phyloP scores from a whole-genome alignment of 2,888 invertebrate genomes.

The Caenorhabditis plicata region DNA sequence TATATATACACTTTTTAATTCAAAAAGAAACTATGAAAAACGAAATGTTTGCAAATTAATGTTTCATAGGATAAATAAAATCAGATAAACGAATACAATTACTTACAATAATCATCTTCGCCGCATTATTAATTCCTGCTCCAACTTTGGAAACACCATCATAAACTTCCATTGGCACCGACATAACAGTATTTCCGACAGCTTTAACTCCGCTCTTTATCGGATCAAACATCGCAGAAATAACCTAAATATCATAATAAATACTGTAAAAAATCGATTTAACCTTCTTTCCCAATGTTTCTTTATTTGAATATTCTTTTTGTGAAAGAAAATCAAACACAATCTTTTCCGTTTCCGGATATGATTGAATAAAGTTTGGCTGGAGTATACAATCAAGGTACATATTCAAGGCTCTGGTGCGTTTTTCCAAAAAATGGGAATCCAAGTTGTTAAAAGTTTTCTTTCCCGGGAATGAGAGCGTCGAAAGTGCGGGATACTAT shows the following conservation, averaged over 20 bases:
- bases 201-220: conserved; percentile 80
- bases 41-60: no score
- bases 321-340: conserved; percentile 63
- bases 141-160: conserved; percentile 83
- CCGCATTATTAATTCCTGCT: conserved; percentile 80
- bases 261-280: neutral
- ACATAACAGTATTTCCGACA: conserved; percentile 77
- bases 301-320: conserved; percentile 59
- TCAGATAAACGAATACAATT: neutral
- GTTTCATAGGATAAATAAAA: neutral
- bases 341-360: conserved; percentile 71
- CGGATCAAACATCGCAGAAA: conserved; percentile 76
- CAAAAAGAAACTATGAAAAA: no score
- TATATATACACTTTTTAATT: no score
- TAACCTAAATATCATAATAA: conserved; percentile 63
- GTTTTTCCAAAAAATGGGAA: conserved; percentile 76
- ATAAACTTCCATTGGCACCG: conserved; percentile 80
- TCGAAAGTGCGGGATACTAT: conserved; percentile 79
- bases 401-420: conserved; percentile 71
- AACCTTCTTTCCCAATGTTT: no score
- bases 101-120: conserved; percentile 66
- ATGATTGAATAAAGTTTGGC: conserved; percentile 71
- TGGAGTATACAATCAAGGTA: conserved; percentile 70
- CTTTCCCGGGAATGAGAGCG: conserved; percentile 84
- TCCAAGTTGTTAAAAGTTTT: conserved; percentile 92